These are phyloP conservation scores for Petaurus breviceps DNA, from an alignment of 2,113 vertebrate genomes.

Conservation along the genomic window DNA sequence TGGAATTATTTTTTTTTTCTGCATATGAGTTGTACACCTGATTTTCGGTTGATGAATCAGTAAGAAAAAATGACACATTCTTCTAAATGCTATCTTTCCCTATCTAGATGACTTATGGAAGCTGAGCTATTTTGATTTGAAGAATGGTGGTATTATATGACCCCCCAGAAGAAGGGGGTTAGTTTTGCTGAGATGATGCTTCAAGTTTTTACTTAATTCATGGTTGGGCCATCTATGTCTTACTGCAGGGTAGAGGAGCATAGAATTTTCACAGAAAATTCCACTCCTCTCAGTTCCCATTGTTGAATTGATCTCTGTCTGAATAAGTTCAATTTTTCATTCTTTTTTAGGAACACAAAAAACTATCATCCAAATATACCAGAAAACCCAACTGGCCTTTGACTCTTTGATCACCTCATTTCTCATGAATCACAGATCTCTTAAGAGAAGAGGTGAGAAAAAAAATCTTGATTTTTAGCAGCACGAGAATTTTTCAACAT, in stretches of 20 bases:
- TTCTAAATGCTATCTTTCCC: background rate
- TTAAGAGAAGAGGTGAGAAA: background rate
- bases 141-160: background rate
- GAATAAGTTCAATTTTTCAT: too few species aligned
- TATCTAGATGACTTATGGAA: background rate
- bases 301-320: background rate
- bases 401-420: background rate
- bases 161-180: background rate
- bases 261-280: background rate
- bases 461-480: background rate
- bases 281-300: background rate
- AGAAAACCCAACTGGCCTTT: background rate
- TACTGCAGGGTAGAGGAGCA: background rate
- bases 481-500: background rate
- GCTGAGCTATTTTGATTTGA: background rate
- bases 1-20: background rate
- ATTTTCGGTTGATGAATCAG: background rate
- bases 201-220: background rate
- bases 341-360: background rate
- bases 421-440: background rate
- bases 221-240: background rate
- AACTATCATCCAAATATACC: background rate
- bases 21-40: background rate
- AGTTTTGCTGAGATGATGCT: background rate
- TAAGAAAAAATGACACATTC: background rate